Evolutionary conservation across 2,797 vertebrate genomes (phyloP).

Genomic region (Eulemur rubriventer): DNA sequence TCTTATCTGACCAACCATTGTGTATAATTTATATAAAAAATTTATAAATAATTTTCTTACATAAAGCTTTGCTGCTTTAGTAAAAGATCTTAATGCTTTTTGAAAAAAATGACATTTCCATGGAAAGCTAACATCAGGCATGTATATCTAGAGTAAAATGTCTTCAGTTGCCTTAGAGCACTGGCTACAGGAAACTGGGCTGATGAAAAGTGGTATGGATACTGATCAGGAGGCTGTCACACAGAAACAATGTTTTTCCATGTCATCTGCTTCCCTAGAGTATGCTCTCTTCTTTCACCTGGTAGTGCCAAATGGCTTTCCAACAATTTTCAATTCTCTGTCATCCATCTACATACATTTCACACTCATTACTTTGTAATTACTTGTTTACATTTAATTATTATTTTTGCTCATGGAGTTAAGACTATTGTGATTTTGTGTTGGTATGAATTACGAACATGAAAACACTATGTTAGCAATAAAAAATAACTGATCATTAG

Average conservation of each 20-base stretch:
- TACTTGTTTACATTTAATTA: neutral
- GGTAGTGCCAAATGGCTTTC: neutral
- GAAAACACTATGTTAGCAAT: neutral
- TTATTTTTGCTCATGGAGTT: neutral
- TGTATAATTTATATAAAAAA: neutral
- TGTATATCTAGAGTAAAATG: neutral
- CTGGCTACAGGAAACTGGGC: neutral
- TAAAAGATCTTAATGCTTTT: neutral
- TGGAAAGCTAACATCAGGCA: neutral
- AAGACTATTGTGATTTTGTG: neutral
- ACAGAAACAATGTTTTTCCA: neutral
- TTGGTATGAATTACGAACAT: neutral
- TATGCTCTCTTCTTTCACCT: neutral
- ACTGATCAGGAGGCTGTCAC: neutral
- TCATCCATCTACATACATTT: neutral
- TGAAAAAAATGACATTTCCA: neutral
- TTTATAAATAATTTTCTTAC: neutral
- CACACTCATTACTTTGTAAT: neutral
- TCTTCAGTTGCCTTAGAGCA: neutral
- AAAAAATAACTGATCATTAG: neutral
- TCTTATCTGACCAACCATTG: neutral
- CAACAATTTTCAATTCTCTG: neutral
- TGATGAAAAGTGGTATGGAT: neutral
- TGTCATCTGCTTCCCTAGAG: neutral
- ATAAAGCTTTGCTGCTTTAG: neutral